phyloP scores from a whole-genome alignment of 2,888 invertebrate genomes.

The Endotricha flammealis region DNA sequence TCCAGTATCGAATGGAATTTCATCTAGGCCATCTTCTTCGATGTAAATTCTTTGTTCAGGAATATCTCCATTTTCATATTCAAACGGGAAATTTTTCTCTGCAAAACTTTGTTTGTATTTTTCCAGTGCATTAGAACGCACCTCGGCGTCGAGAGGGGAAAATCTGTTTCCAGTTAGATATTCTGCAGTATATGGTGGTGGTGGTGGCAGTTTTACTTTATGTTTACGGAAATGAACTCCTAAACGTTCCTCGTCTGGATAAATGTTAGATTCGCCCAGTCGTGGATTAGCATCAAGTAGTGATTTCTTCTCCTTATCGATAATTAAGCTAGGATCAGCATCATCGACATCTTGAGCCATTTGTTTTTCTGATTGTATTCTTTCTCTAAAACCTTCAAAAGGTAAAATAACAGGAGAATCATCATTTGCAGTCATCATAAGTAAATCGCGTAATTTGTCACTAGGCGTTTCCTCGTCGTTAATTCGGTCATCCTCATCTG shows the following conservation, averaged over 20 bases:
- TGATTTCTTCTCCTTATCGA: slow-evolving; percentile 63
- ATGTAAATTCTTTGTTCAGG: slow-evolving; percentile 78
- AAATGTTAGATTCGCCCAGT: slow-evolving; percentile 45
- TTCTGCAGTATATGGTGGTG: slow-evolving; percentile 59
- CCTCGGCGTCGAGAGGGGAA: slow-evolving; percentile 63
- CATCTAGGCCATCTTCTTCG: slow-evolving; percentile 72
- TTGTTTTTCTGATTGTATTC: slow-evolving; percentile 51
- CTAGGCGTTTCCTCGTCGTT: slow-evolving; percentile 45
- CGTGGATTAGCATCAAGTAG: slow-evolving; percentile 29
- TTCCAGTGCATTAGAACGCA: slow-evolving; percentile 61
- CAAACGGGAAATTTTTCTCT: slow-evolving; percentile 68
- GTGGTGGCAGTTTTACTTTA: slow-evolving; percentile 52
- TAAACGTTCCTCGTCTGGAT: slow-evolving; percentile 68
- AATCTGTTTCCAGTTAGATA: slow-evolving; percentile 59
- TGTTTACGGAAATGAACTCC: slow-evolving; percentile 67
- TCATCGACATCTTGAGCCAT: slow-evolving; percentile 28
- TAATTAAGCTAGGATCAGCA: slow-evolving; percentile 29
- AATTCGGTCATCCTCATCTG: slow-evolving; percentile 28
- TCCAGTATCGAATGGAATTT: slow-evolving; percentile 56
- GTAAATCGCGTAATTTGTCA: slow-evolving; percentile 59
- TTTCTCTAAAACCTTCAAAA: slow-evolving; percentile 66
- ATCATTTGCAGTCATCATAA: slow-evolving; percentile 49
- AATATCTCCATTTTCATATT: slow-evolving; percentile 65
- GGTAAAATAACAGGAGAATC: slow-evolving; percentile 59
- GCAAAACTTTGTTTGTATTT: slow-evolving; percentile 69